Base-by-base conservation (phyloP, 2,888 invertebrate species). In the Nasonovia ribisnigri region DNA sequence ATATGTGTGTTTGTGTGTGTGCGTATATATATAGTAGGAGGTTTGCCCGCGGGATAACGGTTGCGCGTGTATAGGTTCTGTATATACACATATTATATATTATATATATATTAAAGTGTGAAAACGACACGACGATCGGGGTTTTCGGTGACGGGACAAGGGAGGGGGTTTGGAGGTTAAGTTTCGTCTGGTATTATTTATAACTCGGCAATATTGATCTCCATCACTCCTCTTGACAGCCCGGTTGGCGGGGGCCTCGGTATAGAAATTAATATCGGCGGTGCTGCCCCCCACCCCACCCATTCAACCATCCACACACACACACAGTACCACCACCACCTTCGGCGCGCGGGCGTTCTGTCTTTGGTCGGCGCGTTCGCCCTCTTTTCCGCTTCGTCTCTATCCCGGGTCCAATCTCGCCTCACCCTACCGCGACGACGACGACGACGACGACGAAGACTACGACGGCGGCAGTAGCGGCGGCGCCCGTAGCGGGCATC, bases 171-270 rank as follows among this genome's bases (percentile, higher is more conserved):
- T 20, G 84, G 60, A 24, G 54, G 90, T 57, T 86, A 60, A 86
- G 93, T 93, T 93, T 93, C 90, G 93, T 93, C 93, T 93, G 90
- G 90, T 93, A 90, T 90, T 90, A 93, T 90, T 93, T 93, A 93
- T 93, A 93, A 93, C 93, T 93, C 93, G 51, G 93, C 90, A 90
- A 93, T 93, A 93, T 93, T 86, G 93, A 93, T 93, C 93, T 93
- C 93, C 90, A 60, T 93, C 93, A 93, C 93, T 90, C 84, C 60
- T 90, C 89, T 90, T 93, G 90, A 90, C 90, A 93, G 84, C 93
- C 84, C 86, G 60, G 93, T 90, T n/a, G 60, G 84, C 46, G 84
- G 84, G 46, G 20, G 42, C 42, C 43, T 8, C 42, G 10, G 46
- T 60, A 51, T 48, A 89, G 90, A 93, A 93, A 93, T 93, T 93